Evolutionary conservation across 2,888 invertebrate species (phyloP).

Genomic region (Trichogramma dendrolimi): DNA sequence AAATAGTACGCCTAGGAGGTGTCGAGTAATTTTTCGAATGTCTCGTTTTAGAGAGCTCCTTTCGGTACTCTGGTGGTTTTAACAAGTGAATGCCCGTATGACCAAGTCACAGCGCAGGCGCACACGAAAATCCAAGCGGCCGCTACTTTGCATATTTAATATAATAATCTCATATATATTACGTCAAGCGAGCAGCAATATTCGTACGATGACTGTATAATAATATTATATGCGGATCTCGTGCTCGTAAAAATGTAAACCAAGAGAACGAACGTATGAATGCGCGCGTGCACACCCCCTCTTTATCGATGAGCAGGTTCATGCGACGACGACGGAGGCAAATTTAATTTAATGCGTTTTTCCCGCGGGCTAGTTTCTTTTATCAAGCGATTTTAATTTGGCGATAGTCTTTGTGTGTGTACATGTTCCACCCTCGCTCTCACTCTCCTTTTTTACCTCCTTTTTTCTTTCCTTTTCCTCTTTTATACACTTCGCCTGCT

Average conservation of each 20-base stretch:
- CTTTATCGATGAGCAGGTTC: conserved; percentile 1
- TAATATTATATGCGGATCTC: neutral
- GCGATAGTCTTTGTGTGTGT: conserved; percentile 1
- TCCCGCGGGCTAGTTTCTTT: neutral
- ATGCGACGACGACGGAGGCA: neutral
- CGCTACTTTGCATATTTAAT: conserved; percentile 26
- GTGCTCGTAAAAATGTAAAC: conserved; percentile 20
- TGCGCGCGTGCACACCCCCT: conserved; percentile 1
- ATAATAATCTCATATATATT: too few relatives aligned
- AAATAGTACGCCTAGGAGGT: too few relatives aligned
- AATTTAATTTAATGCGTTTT: conserved; percentile 21
- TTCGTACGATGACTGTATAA: conserved; percentile 5
- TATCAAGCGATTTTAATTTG: conserved; percentile 12
- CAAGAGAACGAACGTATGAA: neutral
- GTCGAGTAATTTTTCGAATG: too few relatives aligned
- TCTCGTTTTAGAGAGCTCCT: too few relatives aligned
- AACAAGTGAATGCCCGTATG: too few relatives aligned
- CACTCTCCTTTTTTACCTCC: too few relatives aligned
- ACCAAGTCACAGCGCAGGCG: neutral
- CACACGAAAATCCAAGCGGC: conserved; percentile 19
- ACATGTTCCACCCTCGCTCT: neutral
- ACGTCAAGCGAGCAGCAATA: neutral
- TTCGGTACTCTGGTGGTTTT: too few relatives aligned
- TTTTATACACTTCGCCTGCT: too few relatives aligned
- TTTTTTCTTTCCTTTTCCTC: too few relatives aligned